Evolutionary conservation across 2,888 invertebrate genomes (phyloP).

Genomic region (Microctonus brassicae): DNA sequence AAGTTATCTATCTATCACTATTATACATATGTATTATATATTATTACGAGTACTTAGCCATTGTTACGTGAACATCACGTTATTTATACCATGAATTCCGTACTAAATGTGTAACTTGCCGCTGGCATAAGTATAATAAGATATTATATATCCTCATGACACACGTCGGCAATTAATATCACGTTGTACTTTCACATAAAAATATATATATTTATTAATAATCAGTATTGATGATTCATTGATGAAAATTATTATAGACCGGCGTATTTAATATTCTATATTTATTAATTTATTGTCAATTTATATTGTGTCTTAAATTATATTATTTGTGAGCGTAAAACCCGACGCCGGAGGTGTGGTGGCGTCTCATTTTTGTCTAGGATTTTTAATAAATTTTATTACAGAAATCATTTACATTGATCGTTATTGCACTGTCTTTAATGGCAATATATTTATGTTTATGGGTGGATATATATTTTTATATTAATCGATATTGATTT

Average conservation of each 20-base stretch:
- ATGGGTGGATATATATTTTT: too few species aligned
- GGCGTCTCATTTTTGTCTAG: constrained; percentile 4
- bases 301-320: not conserved
- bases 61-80: constrained; percentile 14
- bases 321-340: not conserved
- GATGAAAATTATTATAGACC: not conserved
- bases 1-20: not conserved
- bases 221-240: not conserved
- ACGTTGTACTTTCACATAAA: not conserved
- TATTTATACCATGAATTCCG: constrained; percentile 21
- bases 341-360: not conserved
- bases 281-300: not conserved
- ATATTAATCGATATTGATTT: too few species aligned
- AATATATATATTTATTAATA: too few species aligned
- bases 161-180: not conserved
- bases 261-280: not conserved
- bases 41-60: not conserved
- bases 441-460: too few species aligned
- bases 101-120: constrained; percentile 25
- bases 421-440: too few species aligned
- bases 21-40: too few species aligned
- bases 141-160: not conserved
- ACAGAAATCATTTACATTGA: not conserved
- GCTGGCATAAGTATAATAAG: not conserved
- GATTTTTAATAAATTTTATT: not conserved